Evolutionary conservation across 1,140 invertebrate species (phyloP).

Genomic region (Mesaphorura yosii): DNA sequence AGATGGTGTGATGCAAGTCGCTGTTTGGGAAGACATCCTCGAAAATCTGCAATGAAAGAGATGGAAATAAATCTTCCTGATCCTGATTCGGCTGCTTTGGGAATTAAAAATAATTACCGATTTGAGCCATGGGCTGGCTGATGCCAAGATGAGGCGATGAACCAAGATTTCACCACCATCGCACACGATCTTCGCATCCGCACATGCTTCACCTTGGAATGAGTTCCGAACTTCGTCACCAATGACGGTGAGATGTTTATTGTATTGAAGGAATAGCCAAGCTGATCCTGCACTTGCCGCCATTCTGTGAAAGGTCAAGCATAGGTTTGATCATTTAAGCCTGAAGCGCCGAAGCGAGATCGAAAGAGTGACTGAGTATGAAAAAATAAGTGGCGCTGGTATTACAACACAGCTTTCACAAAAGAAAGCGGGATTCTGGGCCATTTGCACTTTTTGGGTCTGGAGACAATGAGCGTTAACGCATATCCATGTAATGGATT

Average conservation of each 20-base stretch:
- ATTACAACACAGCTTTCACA: no score
- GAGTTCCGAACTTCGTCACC: slow-evolving; percentile 30
- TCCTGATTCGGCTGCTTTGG: no score
- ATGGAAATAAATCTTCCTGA: background rate
- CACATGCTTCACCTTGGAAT: slow-evolving; percentile 29
- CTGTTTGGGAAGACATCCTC: slow-evolving; percentile 22
- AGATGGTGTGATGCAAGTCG: slow-evolving; percentile 21
- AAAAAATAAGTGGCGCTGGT: background rate
- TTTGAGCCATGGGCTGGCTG: slow-evolving; percentile 31
- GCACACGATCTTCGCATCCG: slow-evolving; percentile 30
- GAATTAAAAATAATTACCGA: slow-evolving; percentile 12
- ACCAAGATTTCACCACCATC: slow-evolving; percentile 30
- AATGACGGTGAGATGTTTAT: slow-evolving; percentile 31
- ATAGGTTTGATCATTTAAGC: background rate
- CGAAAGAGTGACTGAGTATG: background rate
- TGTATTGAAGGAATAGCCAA: slow-evolving; percentile 33
- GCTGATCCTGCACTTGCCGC: slow-evolving; percentile 20
- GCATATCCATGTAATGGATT: no score
- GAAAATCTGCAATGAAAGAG: slow-evolving; percentile 20
- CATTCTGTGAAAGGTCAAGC: slow-evolving; percentile 4
- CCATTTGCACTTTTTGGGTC: no score
- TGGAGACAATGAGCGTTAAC: no score
- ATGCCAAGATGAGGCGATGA: slow-evolving; percentile 30
- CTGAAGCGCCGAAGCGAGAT: background rate
- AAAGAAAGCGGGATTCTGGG: no score